A percentile compares a stretch with the other conserved stretches of the same genome.
Conservation (phyloP, 37 sponge, comb jelly and placozoan genomes). For the Aphrocallistes beatrix region DNA sequence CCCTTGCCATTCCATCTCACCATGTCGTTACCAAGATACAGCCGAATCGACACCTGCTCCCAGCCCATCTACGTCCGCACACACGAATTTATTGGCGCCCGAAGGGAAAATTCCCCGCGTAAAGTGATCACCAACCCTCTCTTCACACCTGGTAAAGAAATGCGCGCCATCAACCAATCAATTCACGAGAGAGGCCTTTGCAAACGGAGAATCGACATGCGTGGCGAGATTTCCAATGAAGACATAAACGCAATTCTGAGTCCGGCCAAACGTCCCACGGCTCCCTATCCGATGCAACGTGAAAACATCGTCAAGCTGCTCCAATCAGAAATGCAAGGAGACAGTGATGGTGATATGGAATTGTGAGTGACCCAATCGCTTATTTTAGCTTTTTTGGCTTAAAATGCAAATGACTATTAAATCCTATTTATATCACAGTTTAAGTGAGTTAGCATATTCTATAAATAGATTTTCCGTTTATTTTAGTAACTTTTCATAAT, state of each 20-base stretch:
- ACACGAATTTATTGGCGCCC: background rate
- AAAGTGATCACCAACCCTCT: background rate
- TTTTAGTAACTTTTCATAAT: no score
- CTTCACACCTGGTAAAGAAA: conserved; percentile 3
- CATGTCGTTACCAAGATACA: background rate
- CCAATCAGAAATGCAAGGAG: background rate
- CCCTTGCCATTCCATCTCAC: background rate
- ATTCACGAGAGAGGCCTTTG: background rate
- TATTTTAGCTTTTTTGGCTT: no score
- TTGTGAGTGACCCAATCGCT: background rate
- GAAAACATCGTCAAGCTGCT: background rate
- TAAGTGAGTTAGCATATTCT: no score
- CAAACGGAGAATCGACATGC: background rate
- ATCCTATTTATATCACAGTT: no score
- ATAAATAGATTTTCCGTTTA: no score
- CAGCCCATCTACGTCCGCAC: background rate
- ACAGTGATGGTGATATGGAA: background rate
- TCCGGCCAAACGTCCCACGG: background rate
- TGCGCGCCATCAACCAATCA: background rate
- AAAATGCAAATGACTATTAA: no score
- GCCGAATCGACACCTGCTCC: background rate
- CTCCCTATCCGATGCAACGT: background rate
- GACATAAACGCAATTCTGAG: background rate
- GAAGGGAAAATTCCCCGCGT: background rate
- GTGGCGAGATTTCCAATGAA: background rate